phyloP scores from a whole-genome alignment of 2,797 vertebrate genomes.

The Emys orbicularis region DNA sequence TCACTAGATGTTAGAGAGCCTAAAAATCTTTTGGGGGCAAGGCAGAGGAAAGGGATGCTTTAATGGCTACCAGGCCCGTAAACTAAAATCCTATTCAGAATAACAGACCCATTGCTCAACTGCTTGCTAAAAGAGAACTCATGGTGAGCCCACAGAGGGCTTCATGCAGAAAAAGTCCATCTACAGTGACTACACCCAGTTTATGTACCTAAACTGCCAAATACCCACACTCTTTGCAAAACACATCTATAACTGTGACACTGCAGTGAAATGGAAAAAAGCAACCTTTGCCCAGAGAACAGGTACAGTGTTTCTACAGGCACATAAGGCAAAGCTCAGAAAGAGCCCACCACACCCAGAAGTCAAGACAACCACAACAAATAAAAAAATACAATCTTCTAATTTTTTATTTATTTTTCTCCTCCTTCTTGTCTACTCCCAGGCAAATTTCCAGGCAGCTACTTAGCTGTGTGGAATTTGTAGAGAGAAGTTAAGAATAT shows the following conservation, averaged over 20 bases:
- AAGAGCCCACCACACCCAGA: constrained; percentile 34
- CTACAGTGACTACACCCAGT: constrained; percentile 23
- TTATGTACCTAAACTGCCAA: constrained; percentile 48
- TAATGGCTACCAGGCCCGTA: not conserved
- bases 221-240: constrained; percentile 34
- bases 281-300: constrained; percentile 33
- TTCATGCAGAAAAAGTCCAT: constrained; percentile 40
- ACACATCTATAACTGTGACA: constrained; percentile 55
- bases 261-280: constrained; percentile 55
- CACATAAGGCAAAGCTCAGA: constrained; percentile 53
- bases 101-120: not conserved
- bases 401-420: not conserved
- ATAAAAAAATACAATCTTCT: constrained; percentile 37
- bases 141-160: not conserved
- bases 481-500: constrained; percentile 50
- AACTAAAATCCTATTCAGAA: not conserved
- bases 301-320: constrained; percentile 36
- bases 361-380: constrained; percentile 34
- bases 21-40: not conserved
- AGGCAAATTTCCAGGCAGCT: constrained; percentile 65
- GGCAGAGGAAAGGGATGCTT: not conserved
- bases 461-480: constrained; percentile 41
- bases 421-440: constrained; percentile 39
- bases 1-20: not conserved
- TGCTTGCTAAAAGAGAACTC: not conserved